Percentiles rank a stretch among this genome's conserved stretches.
phyloP scores from a whole-genome alignment of 2,888 invertebrate genomes.

The Panzeria rudis region DNA sequence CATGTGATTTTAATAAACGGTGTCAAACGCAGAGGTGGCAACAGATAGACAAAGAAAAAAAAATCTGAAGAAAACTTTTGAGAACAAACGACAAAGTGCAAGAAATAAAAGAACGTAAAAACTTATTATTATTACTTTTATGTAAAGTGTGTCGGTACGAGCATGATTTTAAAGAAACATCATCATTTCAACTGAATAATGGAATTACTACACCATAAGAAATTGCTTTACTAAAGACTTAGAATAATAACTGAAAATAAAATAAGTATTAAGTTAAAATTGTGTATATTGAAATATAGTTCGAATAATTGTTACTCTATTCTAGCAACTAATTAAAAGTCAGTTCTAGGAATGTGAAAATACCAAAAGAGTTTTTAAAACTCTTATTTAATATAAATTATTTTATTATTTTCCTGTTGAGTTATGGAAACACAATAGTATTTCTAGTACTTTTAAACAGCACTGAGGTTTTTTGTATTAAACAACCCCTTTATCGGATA shows the following conservation, averaged over 20 bases:
- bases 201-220: conserved; percentile 69
- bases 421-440: no score
- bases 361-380: no score
- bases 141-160: conserved; percentile 42
- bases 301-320: neutral
- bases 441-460: no score
- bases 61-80: neutral
- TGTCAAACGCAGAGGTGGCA: conserved; percentile 70
- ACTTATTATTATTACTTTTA: conserved; percentile 68
- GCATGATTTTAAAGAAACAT: conserved; percentile 59
- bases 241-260: conserved; percentile 10
- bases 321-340: neutral
- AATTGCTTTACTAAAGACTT: conserved; percentile 57
- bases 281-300: neutral
- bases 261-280: neutral
- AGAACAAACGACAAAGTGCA: conserved; percentile 58
- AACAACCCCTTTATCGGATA: no score
- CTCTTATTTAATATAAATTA: no score
- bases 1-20: conserved; percentile 55
- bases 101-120: conserved; percentile 49
- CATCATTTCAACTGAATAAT: conserved; percentile 54
- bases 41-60: conserved; percentile 49
- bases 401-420: no score
- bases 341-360: no score
- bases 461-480: no score